Evolutionary conservation across 35 echinoderm and acorn worm genomes (phyloP).

Genomic region (Lytechinus variegatus): DNA sequence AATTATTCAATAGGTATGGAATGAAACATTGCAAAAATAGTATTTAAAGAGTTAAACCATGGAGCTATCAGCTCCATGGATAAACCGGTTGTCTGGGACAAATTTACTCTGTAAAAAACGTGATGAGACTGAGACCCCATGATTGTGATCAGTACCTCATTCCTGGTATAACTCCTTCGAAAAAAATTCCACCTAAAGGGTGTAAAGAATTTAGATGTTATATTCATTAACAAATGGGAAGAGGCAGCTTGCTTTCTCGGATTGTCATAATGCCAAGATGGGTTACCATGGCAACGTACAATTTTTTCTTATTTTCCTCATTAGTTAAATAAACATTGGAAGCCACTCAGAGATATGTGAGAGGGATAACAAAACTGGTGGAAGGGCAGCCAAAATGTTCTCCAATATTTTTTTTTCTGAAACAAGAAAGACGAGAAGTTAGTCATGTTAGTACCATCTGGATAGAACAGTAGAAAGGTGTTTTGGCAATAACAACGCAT

Average conservation of each 20-base stretch:
- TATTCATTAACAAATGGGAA: neutral
- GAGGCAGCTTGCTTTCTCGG: neutral
- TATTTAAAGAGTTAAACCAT: no score
- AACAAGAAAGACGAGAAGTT: neutral
- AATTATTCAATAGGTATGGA: no score
- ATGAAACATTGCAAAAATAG: no score
- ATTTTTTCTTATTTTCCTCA: neutral
- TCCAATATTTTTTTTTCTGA: neutral
- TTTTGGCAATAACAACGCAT: neutral
- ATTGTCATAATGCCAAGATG: neutral
- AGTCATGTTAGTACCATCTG: neutral
- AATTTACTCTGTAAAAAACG: no score
- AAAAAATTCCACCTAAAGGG: neutral
- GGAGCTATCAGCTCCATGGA: no score
- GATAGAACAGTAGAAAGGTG: neutral
- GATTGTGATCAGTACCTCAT: neutral
- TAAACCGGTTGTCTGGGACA: no score
- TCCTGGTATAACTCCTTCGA: neutral
- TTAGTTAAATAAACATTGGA: conserved; percentile 6
- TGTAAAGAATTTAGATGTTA: neutral
- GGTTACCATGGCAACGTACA: neutral
- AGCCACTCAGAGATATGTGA: neutral
- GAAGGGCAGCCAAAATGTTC: neutral
- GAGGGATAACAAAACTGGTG: neutral
- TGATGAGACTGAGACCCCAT: neutral